phyloP scores from a whole-genome alignment of 2,797 vertebrate species.

The Eulemur rubriventer region DNA sequence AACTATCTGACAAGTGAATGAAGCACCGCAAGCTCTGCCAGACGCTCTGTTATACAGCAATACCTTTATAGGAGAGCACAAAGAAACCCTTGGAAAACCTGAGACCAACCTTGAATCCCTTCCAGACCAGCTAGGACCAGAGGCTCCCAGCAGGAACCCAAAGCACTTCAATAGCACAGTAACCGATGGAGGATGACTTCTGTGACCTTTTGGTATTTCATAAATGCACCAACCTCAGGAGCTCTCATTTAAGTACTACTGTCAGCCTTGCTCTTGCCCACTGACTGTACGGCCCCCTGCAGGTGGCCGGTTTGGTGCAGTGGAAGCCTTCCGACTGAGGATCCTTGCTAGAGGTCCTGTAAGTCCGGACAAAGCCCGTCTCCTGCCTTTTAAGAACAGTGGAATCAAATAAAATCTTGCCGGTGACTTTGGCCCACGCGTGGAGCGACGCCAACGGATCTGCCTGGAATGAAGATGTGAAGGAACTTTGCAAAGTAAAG shows the following conservation, averaged over 20 bases:
- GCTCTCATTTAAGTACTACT: slow-evolving; percentile 70
- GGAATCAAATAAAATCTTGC: slow-evolving; percentile 73
- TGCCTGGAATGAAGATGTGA: slow-evolving; percentile 47
- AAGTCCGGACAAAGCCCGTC: slow-evolving; percentile 13
- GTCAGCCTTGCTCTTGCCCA: slow-evolving; percentile 62
- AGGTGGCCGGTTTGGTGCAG: slow-evolving; percentile 61
- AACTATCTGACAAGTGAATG: background rate
- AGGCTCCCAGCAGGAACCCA: background rate
- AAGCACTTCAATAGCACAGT: background rate
- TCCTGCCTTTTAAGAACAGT: slow-evolving; percentile 64
- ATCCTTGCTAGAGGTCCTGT: slow-evolving; percentile 65
- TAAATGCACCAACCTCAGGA: slow-evolving; percentile 68
- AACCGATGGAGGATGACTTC: slow-evolving; percentile 46
- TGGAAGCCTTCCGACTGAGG: slow-evolving; percentile 39
- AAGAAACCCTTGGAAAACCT: background rate
- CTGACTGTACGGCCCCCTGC: slow-evolving; percentile 64
- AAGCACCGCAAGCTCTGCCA: background rate
- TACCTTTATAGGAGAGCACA: background rate
- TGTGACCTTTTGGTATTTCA: slow-evolving; percentile 74
- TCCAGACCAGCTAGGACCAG: background rate
- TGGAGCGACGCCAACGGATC: slow-evolving; percentile 48
- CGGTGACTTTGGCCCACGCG: slow-evolving; percentile 63
- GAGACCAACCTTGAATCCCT: background rate
- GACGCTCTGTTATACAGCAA: background rate
- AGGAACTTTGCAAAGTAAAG: slow-evolving; percentile 65